Evolutionary conservation across 1,140 invertebrate genomes (phyloP), one percentile per base, ranked within the genome.

Genomic region (Anthonomus grandis): DNA sequence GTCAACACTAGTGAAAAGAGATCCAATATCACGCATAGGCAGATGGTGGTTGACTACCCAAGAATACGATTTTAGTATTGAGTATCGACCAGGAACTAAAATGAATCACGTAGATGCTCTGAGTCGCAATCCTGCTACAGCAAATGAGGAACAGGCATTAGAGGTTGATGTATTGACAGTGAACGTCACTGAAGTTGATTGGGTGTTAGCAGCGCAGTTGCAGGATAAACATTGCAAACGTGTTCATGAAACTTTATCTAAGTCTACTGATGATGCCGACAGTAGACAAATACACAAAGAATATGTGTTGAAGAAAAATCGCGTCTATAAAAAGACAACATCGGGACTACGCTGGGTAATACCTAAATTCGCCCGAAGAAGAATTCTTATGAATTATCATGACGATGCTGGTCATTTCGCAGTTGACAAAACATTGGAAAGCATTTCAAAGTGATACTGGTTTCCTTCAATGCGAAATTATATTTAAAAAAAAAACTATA

Each of bases 131-230:
- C 27, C 27, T 6, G 27, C n/a, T n/a, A 31, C 27, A 31, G n/a
- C n/a, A 8, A 31, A 31, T 31, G 27, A 31, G n/a, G 27, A 31
- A 31, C n/a, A 6, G 27, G 27, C n/a, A n/a, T n/a, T 31, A n/a
- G 27, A 31, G n/a, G 27, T 31, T 31, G 6, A 8, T 31, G n/a
- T 31, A 8, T 31, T 8, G 27, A 31, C 27, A 8, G 27, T 31
- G 6, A 6, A 31, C 12, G 24, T 59, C 17, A 15, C 25, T 4
- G 36, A 58, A 37, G 41, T 46, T 9, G 39, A 59, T 25, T 59
- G 57, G 57, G 6, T 59, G 4, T 34, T 59, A 4, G 22, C 50
- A 10, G 22, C 22, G 9, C 57, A 59, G 23, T 27, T 38, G n/a
- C 39, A 53, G 21, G 55, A 57, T 21, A 12, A 25, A 10, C 5